Conservation (phyloP, 2,888 invertebrate genomes). For the Nemurella pictetii region DNA sequence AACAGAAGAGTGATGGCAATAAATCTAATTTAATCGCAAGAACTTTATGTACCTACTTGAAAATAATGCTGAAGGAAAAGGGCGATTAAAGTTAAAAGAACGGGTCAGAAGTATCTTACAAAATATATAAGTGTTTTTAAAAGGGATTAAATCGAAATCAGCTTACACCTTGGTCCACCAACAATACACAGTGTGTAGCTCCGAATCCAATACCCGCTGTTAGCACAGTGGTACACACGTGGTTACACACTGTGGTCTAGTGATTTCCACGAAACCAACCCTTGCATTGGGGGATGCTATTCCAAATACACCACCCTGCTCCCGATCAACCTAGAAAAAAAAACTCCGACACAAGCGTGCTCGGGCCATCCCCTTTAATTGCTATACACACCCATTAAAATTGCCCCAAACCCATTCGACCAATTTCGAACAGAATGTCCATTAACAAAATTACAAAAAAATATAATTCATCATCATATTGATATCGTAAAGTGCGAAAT, state of each 20-base stretch:
- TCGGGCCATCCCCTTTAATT: not conserved
- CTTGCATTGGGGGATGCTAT: no score
- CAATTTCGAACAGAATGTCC: not conserved
- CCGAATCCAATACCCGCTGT: no score
- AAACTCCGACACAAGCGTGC: not conserved
- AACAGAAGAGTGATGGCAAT: not conserved
- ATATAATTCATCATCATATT: not conserved
- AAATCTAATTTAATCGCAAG: not conserved
- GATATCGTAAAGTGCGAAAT: not conserved
- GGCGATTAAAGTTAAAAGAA: no score
- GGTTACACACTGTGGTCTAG: no score
- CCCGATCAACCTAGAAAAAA: not conserved
- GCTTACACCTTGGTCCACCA: no score
- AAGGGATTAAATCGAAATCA: no score
- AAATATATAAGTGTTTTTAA: no score
- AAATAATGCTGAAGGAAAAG: no score
- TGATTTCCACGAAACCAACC: no score
- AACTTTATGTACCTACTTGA: not conserved
- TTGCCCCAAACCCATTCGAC: not conserved
- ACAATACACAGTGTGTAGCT: no score
- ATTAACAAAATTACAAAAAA: not conserved
- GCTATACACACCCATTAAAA: not conserved
- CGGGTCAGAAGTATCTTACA: no score
- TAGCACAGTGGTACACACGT: no score
- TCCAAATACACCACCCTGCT: not conserved